phyloP scores from a whole-genome alignment of 2,888 invertebrate genomes.

The Anarsia innoxiella region DNA sequence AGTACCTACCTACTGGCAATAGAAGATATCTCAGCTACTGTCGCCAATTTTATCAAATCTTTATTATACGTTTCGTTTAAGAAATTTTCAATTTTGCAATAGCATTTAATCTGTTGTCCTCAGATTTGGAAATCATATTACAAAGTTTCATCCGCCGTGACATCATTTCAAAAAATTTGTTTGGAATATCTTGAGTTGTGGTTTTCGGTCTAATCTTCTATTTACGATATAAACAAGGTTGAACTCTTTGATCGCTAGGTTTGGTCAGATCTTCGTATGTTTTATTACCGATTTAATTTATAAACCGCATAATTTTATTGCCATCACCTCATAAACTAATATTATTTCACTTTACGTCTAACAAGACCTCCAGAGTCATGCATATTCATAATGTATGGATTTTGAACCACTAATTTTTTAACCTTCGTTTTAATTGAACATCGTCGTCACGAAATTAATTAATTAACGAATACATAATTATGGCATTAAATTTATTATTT shows the following conservation, averaged over 20 bases:
- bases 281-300: conserved; percentile 50
- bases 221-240: conserved; percentile 39
- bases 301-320: conserved; percentile 39
- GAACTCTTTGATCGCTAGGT: conserved; percentile 34
- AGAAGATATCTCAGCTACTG: too few relatives aligned
- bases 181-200: too few relatives aligned
- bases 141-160: too few relatives aligned
- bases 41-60: too few relatives aligned
- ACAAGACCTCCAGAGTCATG: too few relatives aligned
- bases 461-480: conserved; percentile 58
- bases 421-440: conserved; percentile 57
- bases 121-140: too few relatives aligned
- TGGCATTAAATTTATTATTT: conserved; percentile 50
- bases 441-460: conserved; percentile 62
- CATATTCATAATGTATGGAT: conserved; percentile 57
- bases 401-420: conserved; percentile 56
- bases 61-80: too few relatives aligned
- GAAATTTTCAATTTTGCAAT: too few relatives aligned
- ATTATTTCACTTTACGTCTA: too few relatives aligned
- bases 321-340: conserved; percentile 38
- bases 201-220: conserved; percentile 23
- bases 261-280: conserved; percentile 34
- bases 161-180: too few relatives aligned
- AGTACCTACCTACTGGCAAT: too few relatives aligned
- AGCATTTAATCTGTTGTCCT: too few relatives aligned